Evolutionary conservation across 2,113 vertebrate species (phyloP).

Genomic region (Lophius piscatorius): DNA sequence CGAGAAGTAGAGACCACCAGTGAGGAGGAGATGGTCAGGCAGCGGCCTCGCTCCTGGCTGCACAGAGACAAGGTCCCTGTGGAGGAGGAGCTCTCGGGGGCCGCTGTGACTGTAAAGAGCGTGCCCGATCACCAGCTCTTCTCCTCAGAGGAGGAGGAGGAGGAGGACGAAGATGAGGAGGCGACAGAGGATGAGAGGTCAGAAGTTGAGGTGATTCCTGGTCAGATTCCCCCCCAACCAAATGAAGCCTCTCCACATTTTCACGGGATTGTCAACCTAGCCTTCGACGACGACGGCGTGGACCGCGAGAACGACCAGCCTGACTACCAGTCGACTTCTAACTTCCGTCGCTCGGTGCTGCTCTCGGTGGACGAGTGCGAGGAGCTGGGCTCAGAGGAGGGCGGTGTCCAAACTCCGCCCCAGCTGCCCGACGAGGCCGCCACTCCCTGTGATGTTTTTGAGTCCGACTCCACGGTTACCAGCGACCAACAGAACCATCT

Average conservation of each 20-base stretch:
- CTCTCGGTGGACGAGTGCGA: conserved; percentile 99
- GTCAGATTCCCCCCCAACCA: conserved; percentile 55
- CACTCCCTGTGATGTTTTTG: conserved; percentile 90
- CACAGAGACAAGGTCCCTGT: conserved; percentile 71
- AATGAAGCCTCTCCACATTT: conserved; percentile 81
- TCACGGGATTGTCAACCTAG: conserved; percentile 94
- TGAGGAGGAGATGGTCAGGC: conserved; percentile 88
- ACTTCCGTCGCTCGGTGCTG: conserved; percentile 91
- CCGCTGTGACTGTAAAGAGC: conserved; percentile 45
- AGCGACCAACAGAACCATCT: conserved; percentile 56
- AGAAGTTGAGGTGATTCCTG: conserved; percentile 76
- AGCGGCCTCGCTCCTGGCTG: conserved; percentile 84
- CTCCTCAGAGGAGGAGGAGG: conserved; percentile 92
- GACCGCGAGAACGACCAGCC: conserved; percentile 84
- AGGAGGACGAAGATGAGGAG: conserved; percentile 90
- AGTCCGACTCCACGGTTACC: conserved; percentile 71
- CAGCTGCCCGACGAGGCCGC: conserved; percentile 66
- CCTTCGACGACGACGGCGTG: conserved; percentile 90
- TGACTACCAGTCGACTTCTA: conserved; percentile 81
- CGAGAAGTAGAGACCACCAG: conserved; percentile 89
- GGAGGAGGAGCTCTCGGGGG: conserved; percentile 57
- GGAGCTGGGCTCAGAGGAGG: conserved; percentile 92
- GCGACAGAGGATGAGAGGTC: conserved; percentile 90
- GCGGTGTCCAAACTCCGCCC: conserved; percentile 75
- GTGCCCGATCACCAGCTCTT: conserved; percentile 83